Base-by-base conservation (phyloP, 2,113 vertebrate genomes). In the Dicentrarchus labrax region DNA sequence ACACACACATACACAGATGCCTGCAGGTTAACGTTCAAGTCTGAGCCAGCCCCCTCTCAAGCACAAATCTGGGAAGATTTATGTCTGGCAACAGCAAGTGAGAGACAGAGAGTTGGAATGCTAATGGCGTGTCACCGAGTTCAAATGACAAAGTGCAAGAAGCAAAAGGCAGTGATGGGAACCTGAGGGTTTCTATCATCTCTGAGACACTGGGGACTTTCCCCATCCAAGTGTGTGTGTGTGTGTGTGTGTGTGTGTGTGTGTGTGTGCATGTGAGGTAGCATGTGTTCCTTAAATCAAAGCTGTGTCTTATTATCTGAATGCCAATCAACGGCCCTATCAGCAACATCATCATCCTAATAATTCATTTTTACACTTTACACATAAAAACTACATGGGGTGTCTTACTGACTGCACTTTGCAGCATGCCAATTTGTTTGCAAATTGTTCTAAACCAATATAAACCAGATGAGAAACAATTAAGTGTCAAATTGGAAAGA, bases 51-150 rank as follows among this genome's bases (percentile, higher is more conserved):
- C 21, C n/a, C 45, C 36, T 59, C 17, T 78, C 30, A 50, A 70
- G 78, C 5, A 22, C 43, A 78, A 57, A 59, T n/a, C 59, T 60
- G 47, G 45, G 53, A 39, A 17, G 57, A 85, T 85, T 85, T 82
- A 72, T 65, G 50, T 67, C 74, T 86, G 84, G 85, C 56, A 82
- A 71, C 60, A 70, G 19, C 24, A 4, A 76, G 41, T 68, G 6
- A 59, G 19, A 73, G 70, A 73, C 66, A 19, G 62, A 19, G 62
- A 19, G 62, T 4, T 76, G 86, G 56, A 82, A 79, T 69, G 38
- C 69, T 82, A 62, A 78, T 54, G 4, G 19, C 57, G 71, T 50
- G 75, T 88, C 74, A 82, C 21, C 1, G 83, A 77, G 87, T 89
- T 88, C 84, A 86, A 67, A 82, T 80, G 67, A 39, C 50, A 47